Evolutionary conservation across 2,113 vertebrate genomes (phyloP).

Genomic region (Pseudorhombus dupliciocellatus): DNA sequence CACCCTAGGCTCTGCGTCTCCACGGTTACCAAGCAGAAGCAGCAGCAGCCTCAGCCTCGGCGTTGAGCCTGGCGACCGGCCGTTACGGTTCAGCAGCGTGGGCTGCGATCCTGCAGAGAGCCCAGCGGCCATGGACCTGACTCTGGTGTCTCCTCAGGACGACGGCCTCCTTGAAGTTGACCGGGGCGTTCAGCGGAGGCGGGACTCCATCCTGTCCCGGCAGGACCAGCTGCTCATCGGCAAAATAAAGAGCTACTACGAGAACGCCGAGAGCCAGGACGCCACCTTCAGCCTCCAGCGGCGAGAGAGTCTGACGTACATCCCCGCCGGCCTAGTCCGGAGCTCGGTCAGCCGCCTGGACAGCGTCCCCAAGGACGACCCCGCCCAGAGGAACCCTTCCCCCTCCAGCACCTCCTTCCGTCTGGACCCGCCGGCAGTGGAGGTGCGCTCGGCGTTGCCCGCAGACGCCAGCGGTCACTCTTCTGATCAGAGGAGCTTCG

Average conservation of each 20-base stretch:
- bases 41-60: slow-evolving; percentile 81
- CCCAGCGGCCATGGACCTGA: slow-evolving; percentile 31
- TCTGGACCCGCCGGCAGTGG: background rate
- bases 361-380: slow-evolving; percentile 74
- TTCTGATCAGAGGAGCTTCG: slow-evolving; percentile 14
- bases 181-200: slow-evolving; percentile 53
- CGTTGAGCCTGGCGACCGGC: slow-evolving; percentile 64
- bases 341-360: slow-evolving; percentile 88
- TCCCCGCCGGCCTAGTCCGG: slow-evolving; percentile 90
- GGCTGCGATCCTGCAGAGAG: slow-evolving; percentile 28
- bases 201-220: slow-evolving; percentile 84
- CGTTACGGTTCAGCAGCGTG: slow-evolving; percentile 24
- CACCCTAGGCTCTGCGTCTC: slow-evolving; percentile 68
- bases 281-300: slow-evolving; percentile 84
- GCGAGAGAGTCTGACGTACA: slow-evolving; percentile 92
- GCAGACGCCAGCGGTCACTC: background rate
- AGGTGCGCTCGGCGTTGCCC: background rate
- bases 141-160: slow-evolving; percentile 53
- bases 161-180: slow-evolving; percentile 64
- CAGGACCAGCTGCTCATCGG: slow-evolving; percentile 88
- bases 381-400: background rate
- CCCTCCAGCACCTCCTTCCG: background rate
- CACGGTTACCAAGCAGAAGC: slow-evolving; percentile 75
- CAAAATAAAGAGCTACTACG: slow-evolving; percentile 92
- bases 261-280: slow-evolving; percentile 82